Evolutionary conservation across 2,797 vertebrate species (phyloP), one percentile per base, ranked within the genome.

Genomic region (Graptemys geographica): DNA sequence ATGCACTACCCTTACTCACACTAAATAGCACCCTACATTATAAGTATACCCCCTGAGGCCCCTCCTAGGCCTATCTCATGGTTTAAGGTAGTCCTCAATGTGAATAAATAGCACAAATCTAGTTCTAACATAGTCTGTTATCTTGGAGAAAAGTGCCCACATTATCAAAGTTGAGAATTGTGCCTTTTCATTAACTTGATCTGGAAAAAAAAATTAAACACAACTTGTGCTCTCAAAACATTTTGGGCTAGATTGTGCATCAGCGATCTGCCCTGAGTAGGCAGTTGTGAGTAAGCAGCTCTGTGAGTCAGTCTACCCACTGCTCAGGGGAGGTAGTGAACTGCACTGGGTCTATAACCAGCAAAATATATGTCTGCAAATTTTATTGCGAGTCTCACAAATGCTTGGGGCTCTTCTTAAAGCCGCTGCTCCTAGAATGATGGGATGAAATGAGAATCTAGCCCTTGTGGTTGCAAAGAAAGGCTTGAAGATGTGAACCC

Each of bases 171-270:
- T 18, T 33, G 59, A 65, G 59, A 65, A 65, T 65, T 65, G 59
- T 65, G 15, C 16, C 0, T 4, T 92, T 91, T 82, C 87, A 86
- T 56, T 89, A 16, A 3, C 95, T 94, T 87, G 59, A 86, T 82
- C 47, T 89, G 74, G 65, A 27, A 27, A 27, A 89, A 91, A 53
- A 56, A 91, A 12, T 4, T 25, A 87, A 92, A 80, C 79, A 0
- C 79, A 86, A 92, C 41, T 6, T 23, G 69, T 4, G 11, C 10
- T 80, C 93, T 93, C 1, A 87, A 76, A 93, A 16, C 87, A 52
- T 86, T 56, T 47, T 87, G 51, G 91, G 65, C 83, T 91, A 55
- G 41, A 52, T 94, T 95, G 86, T 93, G 31, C 53, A 59, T 82
- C 79, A 84, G 55, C 28, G 3, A 89, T 87, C 76, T 92, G 41